These are phyloP conservation scores for Tadarida brasiliensis DNA, from an alignment of 2,797 vertebrate genomes.

Conservation along the genomic window DNA sequence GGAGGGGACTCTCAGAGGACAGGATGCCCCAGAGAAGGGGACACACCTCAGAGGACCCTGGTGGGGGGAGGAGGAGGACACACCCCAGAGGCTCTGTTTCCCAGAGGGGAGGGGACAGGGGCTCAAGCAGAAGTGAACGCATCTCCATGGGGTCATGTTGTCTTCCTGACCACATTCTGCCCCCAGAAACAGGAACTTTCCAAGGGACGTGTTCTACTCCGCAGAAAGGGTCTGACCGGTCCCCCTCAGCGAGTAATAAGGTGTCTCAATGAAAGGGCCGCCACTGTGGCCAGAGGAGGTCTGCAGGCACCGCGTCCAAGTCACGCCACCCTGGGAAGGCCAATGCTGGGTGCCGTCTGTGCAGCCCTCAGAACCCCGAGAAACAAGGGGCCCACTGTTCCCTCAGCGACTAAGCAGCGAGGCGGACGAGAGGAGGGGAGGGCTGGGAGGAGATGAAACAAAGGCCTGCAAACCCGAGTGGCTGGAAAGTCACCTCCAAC, in stretches of 20 bases:
- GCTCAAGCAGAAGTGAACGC: neutral
- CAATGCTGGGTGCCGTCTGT: neutral
- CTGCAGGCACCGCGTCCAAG: neutral
- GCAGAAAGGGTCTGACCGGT: neutral
- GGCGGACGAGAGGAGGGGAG: neutral
- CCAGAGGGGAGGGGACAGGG: rapidly evolving
- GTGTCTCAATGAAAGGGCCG: neutral
- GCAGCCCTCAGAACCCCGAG: neutral
- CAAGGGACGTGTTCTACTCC: neutral
- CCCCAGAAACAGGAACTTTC: neutral
- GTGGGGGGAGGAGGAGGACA: too few species aligned
- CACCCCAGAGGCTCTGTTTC: neutral
- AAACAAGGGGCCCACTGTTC: slow-evolving; percentile 69
- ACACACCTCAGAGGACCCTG: neutral
- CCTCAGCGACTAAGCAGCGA: neutral
- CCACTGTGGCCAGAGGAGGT: neutral
- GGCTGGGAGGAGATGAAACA: neutral
- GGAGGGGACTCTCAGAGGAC: neutral
- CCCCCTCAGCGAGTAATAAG: neutral
- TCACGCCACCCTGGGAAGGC: neutral
- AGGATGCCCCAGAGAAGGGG: neutral
- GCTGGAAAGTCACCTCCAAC: slow-evolving; percentile 37
- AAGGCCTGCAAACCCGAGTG: slow-evolving; percentile 22
- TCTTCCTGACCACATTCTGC: slow-evolving; percentile 26
- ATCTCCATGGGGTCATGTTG: neutral